A percentile compares a stretch with the other conserved stretches of the same genome.
Evolutionary conservation across 2,113 vertebrate genomes (phyloP).

Genomic region (Chloropsis cyanopogon): DNA sequence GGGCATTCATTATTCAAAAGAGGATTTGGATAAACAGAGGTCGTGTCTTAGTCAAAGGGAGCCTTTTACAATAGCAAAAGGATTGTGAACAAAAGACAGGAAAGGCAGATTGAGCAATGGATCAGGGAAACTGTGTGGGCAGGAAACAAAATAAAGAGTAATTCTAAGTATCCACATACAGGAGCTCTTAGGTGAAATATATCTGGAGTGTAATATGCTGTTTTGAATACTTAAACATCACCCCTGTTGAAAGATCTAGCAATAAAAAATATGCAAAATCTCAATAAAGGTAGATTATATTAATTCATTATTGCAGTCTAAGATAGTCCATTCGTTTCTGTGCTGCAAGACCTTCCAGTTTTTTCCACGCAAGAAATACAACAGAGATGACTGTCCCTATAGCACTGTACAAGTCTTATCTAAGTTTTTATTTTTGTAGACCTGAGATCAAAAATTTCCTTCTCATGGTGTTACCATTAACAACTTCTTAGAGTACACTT

Average conservation of each 20-base stretch:
- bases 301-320: background rate
- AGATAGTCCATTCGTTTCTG: background rate
- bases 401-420: background rate
- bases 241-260: background rate
- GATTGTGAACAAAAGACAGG: background rate
- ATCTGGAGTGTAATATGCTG: background rate
- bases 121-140: background rate
- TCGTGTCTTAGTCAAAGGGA: background rate
- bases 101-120: background rate
- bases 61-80: background rate
- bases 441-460: background rate
- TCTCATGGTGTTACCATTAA: background rate
- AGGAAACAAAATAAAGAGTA: background rate
- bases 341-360: background rate
- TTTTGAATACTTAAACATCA: background rate
- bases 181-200: background rate
- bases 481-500: background rate
- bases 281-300: background rate
- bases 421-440: background rate
- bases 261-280: background rate
- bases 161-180: background rate
- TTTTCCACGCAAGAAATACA: background rate
- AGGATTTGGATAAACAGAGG: background rate
- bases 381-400: background rate
- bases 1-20: background rate